phyloP scores from a whole-genome alignment of 2,888 invertebrate genomes.

The Pollenia labialis region DNA sequence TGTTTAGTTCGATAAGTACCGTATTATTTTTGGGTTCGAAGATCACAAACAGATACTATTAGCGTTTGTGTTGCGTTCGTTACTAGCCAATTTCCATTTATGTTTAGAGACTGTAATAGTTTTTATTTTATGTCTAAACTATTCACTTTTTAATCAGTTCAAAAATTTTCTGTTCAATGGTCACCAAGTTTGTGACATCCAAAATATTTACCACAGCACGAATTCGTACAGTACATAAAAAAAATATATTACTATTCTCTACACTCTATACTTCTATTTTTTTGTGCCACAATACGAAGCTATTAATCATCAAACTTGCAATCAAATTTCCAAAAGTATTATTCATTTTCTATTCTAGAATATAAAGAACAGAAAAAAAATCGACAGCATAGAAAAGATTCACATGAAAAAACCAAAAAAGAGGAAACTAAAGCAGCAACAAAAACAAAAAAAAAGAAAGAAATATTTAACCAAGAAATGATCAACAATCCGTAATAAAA shows the following conservation, averaged over 20 bases:
- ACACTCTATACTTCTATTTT: background rate
- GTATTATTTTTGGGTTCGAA: too few species aligned
- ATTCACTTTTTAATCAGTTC: constrained; percentile 4
- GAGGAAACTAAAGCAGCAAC: constrained; percentile 4
- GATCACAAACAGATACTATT: too few species aligned
- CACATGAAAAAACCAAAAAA: constrained; percentile 42
- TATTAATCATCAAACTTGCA: constrained; percentile 73
- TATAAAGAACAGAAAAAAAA: constrained; percentile 23
- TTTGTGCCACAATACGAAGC: constrained; percentile 43
- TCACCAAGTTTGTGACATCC: constrained; percentile 9
- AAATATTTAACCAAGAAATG: constrained; percentile 50
- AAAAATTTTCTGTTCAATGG: constrained; percentile 34
- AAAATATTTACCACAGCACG: constrained; percentile 44
- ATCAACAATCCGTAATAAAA: constrained; percentile 64
- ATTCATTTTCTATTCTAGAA: constrained; percentile 52
- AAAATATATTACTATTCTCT: background rate
- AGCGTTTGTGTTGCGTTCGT: too few species aligned
- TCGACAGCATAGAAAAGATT: constrained; percentile 52
- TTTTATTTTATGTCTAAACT: background rate
- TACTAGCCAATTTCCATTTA: background rate
- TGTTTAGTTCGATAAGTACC: too few species aligned
- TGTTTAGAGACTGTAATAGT: background rate
- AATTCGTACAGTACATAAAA: background rate
- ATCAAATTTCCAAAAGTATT: constrained; percentile 70
- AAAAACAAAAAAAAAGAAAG: background rate